Percentiles rank a stretch among this genome's conserved stretches.
These are phyloP conservation scores for Pelosia muscerda DNA, from an alignment of 2,888 invertebrate species.

Conservation along the genomic window DNA sequence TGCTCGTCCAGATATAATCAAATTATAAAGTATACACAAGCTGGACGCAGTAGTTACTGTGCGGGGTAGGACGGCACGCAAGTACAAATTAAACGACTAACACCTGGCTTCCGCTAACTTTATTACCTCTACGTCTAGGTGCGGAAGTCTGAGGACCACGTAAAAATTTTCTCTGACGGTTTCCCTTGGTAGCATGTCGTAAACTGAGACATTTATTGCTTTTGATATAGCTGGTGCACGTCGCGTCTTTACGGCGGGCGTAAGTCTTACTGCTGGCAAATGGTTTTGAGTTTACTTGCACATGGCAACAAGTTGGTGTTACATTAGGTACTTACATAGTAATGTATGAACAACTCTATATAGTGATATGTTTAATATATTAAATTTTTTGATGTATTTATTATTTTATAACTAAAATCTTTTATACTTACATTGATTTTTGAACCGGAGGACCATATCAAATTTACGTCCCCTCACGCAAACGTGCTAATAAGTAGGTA, in stretches of 20 bases:
- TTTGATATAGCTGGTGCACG: slow-evolving; percentile 59
- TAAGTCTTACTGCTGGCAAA: slow-evolving; percentile 8
- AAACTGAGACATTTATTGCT: slow-evolving; percentile 74
- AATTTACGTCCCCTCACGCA: too few species aligned
- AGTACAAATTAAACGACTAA: slow-evolving; percentile 60
- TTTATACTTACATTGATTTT: too few species aligned
- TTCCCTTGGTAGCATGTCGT: slow-evolving; percentile 63
- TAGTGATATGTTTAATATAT: too few species aligned
- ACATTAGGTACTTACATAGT: slow-evolving; percentile 27
- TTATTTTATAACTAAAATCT: too few species aligned
- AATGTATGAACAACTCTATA: slow-evolving; percentile 18
- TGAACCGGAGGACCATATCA: too few species aligned
- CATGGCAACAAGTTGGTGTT: slow-evolving; percentile 58
- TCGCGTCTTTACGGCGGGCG: slow-evolving; percentile 50
- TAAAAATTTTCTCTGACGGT: slow-evolving; percentile 68
- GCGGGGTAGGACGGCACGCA: slow-evolving; percentile 17
- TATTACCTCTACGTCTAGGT: slow-evolving; percentile 64
- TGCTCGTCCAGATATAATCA: slow-evolving; percentile 14
- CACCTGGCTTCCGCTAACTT: slow-evolving; percentile 69
- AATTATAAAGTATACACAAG: slow-evolving; percentile 33
- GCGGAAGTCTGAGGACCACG: slow-evolving; percentile 43
- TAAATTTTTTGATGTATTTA: too few species aligned
- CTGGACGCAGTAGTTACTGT: slow-evolving; percentile 19
- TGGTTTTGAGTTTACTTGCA: slow-evolving; percentile 34
- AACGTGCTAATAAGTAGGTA: too few species aligned